Conservation (phyloP, 2,888 invertebrate species). For the Lasioglossum lativentre region DNA sequence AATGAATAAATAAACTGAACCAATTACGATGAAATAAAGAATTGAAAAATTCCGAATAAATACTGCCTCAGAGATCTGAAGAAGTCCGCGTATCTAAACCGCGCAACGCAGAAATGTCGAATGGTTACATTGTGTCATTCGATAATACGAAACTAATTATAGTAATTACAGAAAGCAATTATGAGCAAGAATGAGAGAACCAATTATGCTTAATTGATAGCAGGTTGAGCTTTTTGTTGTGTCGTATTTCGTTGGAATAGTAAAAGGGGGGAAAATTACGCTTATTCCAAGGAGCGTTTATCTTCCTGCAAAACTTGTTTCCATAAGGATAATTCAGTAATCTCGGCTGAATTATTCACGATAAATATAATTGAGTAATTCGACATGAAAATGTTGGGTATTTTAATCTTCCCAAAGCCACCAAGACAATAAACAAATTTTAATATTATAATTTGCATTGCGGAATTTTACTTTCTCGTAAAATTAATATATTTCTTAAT, state of each 20-base stretch:
- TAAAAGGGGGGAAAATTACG: neutral
- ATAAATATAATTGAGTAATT: neutral
- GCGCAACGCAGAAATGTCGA: neutral
- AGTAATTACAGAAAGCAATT: conserved; percentile 8
- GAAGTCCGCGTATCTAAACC: neutral
- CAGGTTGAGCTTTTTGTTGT: neutral
- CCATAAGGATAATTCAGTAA: neutral
- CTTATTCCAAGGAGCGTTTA: conserved; percentile 13
- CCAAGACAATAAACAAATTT: neutral
- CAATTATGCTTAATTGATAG: conserved; percentile 18
- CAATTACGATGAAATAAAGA: neutral
- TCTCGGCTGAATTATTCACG: neutral
- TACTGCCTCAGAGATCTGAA: neutral
- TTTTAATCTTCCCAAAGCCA: neutral
- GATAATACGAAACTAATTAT: conserved; percentile 1
- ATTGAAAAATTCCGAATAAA: neutral
- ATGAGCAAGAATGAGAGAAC: conserved; percentile 6
- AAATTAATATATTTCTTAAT: neutral
- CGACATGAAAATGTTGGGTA: neutral
- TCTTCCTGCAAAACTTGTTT: conserved; percentile 6
- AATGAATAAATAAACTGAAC: neutral
- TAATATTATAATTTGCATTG: neutral
- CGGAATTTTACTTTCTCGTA: neutral
- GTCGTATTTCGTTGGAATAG: neutral
- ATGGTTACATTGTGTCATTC: conserved; percentile 17